Evolutionary conservation across 2,888 invertebrate species (phyloP).

Genomic region (Apeira syringaria): DNA sequence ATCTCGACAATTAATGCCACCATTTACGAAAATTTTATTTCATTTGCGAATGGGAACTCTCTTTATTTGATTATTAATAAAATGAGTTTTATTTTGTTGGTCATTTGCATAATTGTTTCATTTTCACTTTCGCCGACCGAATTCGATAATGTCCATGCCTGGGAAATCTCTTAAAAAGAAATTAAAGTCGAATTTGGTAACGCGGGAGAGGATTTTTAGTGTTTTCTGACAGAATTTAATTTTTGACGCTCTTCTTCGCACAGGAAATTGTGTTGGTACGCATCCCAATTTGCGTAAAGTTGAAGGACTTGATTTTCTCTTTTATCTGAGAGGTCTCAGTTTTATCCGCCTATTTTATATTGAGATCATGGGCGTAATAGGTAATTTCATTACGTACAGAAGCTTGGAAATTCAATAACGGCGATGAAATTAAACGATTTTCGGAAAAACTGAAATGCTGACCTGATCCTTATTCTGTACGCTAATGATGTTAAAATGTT

Average conservation of each 20-base stretch:
- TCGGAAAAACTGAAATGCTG: background rate
- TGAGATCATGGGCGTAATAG: slow-evolving; percentile 23
- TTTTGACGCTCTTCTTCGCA: slow-evolving; percentile 26
- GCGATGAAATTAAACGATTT: slow-evolving; percentile 16
- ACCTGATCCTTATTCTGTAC: no score
- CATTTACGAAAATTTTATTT: slow-evolving; percentile 79
- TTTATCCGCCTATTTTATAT: slow-evolving; percentile 24
- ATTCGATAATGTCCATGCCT: slow-evolving; percentile 61
- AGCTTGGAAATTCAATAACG: slow-evolving; percentile 23
- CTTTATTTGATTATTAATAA: slow-evolving; percentile 80
- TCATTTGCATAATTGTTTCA: slow-evolving; percentile 80
- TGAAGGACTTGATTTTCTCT: slow-evolving; percentile 17
- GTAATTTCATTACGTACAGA: slow-evolving; percentile 24
- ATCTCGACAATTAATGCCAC: slow-evolving; percentile 70
- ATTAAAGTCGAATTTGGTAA: slow-evolving; percentile 61
- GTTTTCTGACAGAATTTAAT: slow-evolving; percentile 42
- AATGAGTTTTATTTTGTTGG: slow-evolving; percentile 80
- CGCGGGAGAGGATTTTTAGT: slow-evolving; percentile 47
- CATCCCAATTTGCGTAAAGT: slow-evolving; percentile 28
- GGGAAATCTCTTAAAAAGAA: slow-evolving; percentile 62
- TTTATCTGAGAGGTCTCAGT: slow-evolving; percentile 21
- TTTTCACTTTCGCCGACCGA: slow-evolving; percentile 66
- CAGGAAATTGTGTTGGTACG: slow-evolving; percentile 35
- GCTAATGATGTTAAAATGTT: no score
- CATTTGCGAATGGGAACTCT: slow-evolving; percentile 71